Conservation (phyloP, 2,888 invertebrate species). For the Toxonevra muliebris region DNA sequence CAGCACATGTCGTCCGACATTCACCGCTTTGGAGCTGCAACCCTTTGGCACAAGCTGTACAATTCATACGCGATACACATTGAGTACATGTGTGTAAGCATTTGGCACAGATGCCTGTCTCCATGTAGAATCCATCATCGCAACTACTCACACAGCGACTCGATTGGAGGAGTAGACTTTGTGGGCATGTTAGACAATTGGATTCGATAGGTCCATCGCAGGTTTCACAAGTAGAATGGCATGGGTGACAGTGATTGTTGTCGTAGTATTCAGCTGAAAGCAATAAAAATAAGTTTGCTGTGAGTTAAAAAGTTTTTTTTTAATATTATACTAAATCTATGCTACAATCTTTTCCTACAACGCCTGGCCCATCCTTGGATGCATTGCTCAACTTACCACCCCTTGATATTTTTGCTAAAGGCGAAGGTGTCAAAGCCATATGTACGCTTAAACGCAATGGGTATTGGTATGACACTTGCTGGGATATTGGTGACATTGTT, state of each 20-base stretch:
- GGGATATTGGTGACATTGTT: too few relatives aligned
- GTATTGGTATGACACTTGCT: too few relatives aligned
- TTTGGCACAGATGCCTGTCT: constrained; percentile 77
- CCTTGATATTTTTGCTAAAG: too few relatives aligned
- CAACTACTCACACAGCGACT: constrained; percentile 80
- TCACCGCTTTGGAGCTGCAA: constrained; percentile 84
- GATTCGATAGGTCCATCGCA: constrained; percentile 81
- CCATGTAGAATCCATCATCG: constrained; percentile 78
- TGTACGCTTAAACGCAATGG: too few relatives aligned
- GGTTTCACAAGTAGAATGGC: constrained; percentile 82
- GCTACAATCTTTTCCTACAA: too few relatives aligned
- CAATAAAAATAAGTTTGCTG: constrained; percentile 34
- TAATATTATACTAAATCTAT: too few relatives aligned
- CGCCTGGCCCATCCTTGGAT: too few relatives aligned
- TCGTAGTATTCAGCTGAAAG: constrained; percentile 78
- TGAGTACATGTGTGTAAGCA: constrained; percentile 83
- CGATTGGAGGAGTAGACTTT: constrained; percentile 77
- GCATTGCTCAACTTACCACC: too few relatives aligned
- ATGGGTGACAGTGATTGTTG: constrained; percentile 75
- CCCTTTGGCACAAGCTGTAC: constrained; percentile 80
- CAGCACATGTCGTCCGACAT: constrained; percentile 82
- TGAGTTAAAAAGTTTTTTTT: not conserved
- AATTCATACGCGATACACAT: constrained; percentile 82
- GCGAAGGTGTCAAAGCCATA: too few relatives aligned
- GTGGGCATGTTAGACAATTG: constrained; percentile 79